Percentiles rank a stretch among this genome's conserved stretches.
Conservation (phyloP, 2,797 vertebrate genomes). For the Coracias cyanogaster region DNA sequence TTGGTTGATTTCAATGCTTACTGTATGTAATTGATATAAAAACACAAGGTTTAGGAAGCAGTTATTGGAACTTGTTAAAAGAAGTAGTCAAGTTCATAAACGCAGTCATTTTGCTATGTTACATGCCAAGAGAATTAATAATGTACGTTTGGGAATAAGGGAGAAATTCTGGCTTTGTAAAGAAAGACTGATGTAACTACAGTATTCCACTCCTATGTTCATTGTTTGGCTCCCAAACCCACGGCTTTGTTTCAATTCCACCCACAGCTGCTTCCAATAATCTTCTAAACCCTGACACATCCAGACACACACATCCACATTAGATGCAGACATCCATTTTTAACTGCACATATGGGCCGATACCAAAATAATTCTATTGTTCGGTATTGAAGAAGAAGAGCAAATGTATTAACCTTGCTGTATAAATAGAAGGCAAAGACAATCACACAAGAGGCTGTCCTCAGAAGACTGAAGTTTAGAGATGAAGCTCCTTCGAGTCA, state of each 20-base stretch:
- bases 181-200: constrained; percentile 74
- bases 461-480: background rate
- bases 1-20: constrained; percentile 81
- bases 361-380: constrained; percentile 16
- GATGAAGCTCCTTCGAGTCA: background rate
- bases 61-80: constrained; percentile 86
- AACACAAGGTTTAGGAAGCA: constrained; percentile 84
- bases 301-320: background rate
- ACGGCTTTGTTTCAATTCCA: constrained; percentile 66
- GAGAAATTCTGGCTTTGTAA: constrained; percentile 74
- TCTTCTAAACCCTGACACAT: constrained; percentile 32
- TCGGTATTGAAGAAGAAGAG: background rate
- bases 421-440: background rate
- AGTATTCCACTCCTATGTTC: constrained; percentile 69
- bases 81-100: constrained; percentile 84
- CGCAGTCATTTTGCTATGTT: constrained; percentile 77
- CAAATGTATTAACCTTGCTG: background rate
- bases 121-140: constrained; percentile 83
- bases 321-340: background rate
- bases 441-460: background rate
- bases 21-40: constrained; percentile 85
- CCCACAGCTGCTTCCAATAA: constrained; percentile 72
- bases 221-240: constrained; percentile 70
- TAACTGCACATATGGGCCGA: background rate
- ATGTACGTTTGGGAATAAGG: constrained; percentile 71